Conservation (phyloP, 2,888 invertebrate species). For the Marronus borbonicus region DNA sequence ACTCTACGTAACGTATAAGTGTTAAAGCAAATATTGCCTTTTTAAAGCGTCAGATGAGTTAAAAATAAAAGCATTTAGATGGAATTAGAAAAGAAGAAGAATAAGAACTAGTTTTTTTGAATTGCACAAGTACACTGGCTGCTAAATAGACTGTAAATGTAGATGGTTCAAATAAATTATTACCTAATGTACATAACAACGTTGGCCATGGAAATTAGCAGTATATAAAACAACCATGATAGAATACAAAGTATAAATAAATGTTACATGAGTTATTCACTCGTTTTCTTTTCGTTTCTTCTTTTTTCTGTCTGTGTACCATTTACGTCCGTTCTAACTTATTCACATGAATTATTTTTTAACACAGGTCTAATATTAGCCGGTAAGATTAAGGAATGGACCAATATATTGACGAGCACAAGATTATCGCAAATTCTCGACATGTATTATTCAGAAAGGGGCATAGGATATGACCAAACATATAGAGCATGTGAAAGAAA, state of each 20-base stretch:
- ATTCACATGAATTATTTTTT: background rate
- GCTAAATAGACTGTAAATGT: conserved; percentile 13
- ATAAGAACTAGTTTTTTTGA: conserved; percentile 20
- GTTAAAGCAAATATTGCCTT: conserved; percentile 15
- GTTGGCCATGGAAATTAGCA: conserved; percentile 34
- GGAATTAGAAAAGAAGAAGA: background rate
- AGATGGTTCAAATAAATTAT: conserved; percentile 24
- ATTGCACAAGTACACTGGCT: background rate
- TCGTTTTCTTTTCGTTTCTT: conserved; percentile 10
- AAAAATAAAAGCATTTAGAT: background rate
- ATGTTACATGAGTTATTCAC: conserved; percentile 24
- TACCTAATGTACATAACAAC: conserved; percentile 18
- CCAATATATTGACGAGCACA: conserved; percentile 71
- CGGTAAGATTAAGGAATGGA: conserved; percentile 72
- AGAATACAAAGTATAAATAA: conserved; percentile 39
- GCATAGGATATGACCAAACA: conserved; percentile 73
- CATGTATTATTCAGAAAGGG: conserved; percentile 79
- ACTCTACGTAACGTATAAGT: no score
- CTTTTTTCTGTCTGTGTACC: background rate
- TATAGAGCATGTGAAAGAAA: conserved; percentile 76
- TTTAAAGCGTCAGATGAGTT: conserved; percentile 9
- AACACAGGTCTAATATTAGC: conserved; percentile 74
- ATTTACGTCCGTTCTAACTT: background rate
- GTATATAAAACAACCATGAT: conserved; percentile 18
- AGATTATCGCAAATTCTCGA: conserved; percentile 77